phyloP scores from a whole-genome alignment of 2,113 vertebrate species.

The Festucalex cinctus region DNA sequence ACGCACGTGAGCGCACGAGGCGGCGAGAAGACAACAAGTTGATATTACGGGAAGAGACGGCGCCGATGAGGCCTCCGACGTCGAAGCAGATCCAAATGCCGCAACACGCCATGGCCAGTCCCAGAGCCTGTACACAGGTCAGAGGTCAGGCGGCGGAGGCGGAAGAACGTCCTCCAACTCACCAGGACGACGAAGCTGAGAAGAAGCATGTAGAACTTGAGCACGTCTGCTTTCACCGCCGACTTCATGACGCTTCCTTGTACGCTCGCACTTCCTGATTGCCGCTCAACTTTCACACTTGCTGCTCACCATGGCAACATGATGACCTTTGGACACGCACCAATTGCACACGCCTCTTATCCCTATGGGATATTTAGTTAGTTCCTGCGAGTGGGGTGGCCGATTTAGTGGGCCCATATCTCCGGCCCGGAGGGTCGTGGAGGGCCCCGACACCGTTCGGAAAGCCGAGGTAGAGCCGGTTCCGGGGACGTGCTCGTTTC shows the following conservation, averaged over 20 bases:
- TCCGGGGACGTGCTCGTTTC: no score
- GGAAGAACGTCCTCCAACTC: background rate
- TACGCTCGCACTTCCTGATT: slow-evolving; percentile 40
- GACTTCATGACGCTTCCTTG: slow-evolving; percentile 48
- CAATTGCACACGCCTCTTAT: no score
- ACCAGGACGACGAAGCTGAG: slow-evolving; percentile 64
- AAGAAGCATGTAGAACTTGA: slow-evolving; percentile 53
- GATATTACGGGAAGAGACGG: slow-evolving; percentile 39
- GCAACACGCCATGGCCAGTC: slow-evolving; percentile 51
- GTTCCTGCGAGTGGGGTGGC: no score
- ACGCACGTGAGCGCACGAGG: background rate
- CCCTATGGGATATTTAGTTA: no score
- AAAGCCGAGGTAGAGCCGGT: no score
- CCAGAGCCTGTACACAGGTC: slow-evolving; percentile 53
- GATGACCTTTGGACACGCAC: background rate
- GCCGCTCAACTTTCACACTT: slow-evolving; percentile 34
- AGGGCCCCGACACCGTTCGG: no score
- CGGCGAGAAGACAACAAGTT: background rate
- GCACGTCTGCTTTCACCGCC: slow-evolving; percentile 55
- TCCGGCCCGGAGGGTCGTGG: no score
- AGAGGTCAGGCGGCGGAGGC: background rate
- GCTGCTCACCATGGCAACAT: slow-evolving; percentile 6
- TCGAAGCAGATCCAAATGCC: slow-evolving; percentile 67
- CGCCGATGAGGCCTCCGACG: slow-evolving; percentile 34
- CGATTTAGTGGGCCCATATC: no score